Base-by-base conservation (phyloP, 2,888 invertebrate species). In the Phytoseiulus persimilis region DNA sequence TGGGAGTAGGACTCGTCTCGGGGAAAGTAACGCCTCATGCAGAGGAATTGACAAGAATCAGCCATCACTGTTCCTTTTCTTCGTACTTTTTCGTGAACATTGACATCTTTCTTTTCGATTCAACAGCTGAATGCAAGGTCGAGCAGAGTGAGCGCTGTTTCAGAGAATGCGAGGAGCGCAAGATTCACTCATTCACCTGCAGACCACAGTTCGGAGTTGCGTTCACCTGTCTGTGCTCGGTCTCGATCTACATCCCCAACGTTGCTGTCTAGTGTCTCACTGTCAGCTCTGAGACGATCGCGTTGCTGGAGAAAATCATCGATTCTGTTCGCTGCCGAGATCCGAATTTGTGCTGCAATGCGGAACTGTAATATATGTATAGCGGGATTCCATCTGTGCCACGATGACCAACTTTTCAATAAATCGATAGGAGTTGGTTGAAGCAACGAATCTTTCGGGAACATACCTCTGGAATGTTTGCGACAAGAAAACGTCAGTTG, bases 161-260 rank as follows among this genome's bases (percentile, higher is more conserved):
- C 87, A 33, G 87, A 28, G 87, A 87, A 23, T 87, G 87, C 33
- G 87, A 87, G 23, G 87, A 33, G 32, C 87, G 87, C n/a, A 87
- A 87, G 23, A 87, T 87, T 14, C 87, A 87, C 33, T 87, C 87
- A 3, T 87, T 87, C 33, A 87, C 87, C 87, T 87, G 87, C 33
- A 3, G 87, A 23, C 87, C 87, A 0, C 87, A 87, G 33, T 87
- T 87, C 87, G 87, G 87, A 28, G 87, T 87, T 11, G 87, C 87
- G 5, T 87, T 87, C 33, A 87, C 87, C 32, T 87, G 87, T 31
- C n/a, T 45, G 33, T 87, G 87, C 45, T 87, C 87, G 23, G 33
- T 87, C 6, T 39, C 87, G 32, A 87, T 87, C 18, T 87, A 87
- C 87, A 87, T 87, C 28, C 87, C 87, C 5, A 87, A 87, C 87